These are phyloP conservation scores for Bubo scandiacus DNA, from an alignment of 2,113 vertebrate species.

Conservation along the genomic window DNA sequence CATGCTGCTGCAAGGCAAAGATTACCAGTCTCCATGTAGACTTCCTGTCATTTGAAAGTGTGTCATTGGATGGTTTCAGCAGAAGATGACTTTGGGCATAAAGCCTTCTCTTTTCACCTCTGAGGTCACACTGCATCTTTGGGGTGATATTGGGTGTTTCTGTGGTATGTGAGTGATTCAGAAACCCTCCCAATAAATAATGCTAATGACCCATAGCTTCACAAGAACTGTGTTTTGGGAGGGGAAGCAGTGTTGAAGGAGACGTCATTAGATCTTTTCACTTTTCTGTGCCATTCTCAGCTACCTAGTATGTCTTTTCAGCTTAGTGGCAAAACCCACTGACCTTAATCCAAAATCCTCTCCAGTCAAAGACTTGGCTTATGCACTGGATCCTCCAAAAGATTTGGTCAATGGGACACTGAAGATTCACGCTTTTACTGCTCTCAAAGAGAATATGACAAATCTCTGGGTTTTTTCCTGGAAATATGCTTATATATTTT, in stretches of 20 bases:
- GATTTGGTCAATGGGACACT: neutral
- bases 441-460: neutral
- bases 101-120: neutral
- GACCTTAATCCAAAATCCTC: neutral
- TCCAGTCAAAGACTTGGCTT: neutral
- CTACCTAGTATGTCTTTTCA: neutral
- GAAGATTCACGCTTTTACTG: neutral
- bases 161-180: neutral
- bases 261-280: neutral
- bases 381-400: neutral
- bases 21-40: neutral
- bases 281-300: neutral
- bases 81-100: neutral
- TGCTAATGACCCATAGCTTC: neutral
- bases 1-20: neutral
- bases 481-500: neutral
- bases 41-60: neutral
- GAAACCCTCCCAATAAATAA: neutral
- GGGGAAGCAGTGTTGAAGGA: neutral
- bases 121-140: neutral
- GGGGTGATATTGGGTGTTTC: neutral
- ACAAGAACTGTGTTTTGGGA: neutral
- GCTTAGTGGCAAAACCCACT: neutral
- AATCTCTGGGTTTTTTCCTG: neutral
- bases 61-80: neutral